Base-by-base conservation (phyloP, 1,140 invertebrate species). In the Zaprionus kolodkinae region DNA sequence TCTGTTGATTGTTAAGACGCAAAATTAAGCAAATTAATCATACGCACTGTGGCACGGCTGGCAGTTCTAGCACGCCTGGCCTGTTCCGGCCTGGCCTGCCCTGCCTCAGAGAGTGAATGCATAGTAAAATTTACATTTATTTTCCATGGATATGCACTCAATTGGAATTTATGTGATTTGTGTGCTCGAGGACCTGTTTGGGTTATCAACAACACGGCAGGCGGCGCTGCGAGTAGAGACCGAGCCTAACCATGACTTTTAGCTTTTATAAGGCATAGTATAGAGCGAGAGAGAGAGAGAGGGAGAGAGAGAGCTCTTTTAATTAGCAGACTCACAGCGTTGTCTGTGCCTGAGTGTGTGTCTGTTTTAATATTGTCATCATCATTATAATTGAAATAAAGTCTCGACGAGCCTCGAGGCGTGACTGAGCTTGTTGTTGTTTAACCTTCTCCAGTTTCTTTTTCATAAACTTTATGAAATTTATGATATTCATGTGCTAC, bases 101-200 rank as follows among this genome's bases (percentile, higher is more conserved):
- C 7, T 9, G 7, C 0, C 6, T n/a, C 6, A n/a, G 40, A 45
- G 64, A 84, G 57, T 84, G 84, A 21, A 21, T 84, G 85, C 85
- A 89, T 79, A 79, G 85, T 89, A 89, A 45, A 90, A 89, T 88
- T 89, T 88, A 84, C 74, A 90, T 90, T 85, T 75, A 79, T 78
- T 89, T 90, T 66, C 60, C 72, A 79, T 66, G 62, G 70, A 81
- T 91, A 91, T 91, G 88, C 88, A 91, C 81, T 91, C 88, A 91
- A 91, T 91, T 91, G 88, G 88, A 91, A 91, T 91, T 91, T 91
- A 91, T 91, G 88, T 91, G 88, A 91, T 91, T 91, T 91, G 88
- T 91, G 88, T 85, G 85, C 81, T 81, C 72, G 79, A 81, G 85
- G 85, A 89, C 85, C 85, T 85, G 76, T 85, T 89, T 89, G 81